Evolutionary conservation across 2,888 invertebrate genomes (phyloP).

Genomic region (Fragum sueziense): DNA sequence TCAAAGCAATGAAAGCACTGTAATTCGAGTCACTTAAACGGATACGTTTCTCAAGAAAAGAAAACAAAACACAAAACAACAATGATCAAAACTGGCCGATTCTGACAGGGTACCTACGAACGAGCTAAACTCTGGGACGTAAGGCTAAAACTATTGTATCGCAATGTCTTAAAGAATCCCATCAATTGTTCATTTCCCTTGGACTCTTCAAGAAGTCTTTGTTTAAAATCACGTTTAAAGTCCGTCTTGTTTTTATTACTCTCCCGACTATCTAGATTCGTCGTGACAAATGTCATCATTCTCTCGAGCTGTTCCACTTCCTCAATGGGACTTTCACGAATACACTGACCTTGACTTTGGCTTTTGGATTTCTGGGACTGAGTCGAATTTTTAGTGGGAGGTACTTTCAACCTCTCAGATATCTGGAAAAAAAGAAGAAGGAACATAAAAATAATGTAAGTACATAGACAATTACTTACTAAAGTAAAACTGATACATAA

Average conservation of each 20-base stretch:
- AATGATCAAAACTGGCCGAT: too few species aligned
- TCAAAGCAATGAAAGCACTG: too few species aligned
- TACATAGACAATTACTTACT: not conserved
- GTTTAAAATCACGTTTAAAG: conserved; percentile 24
- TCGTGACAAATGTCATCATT: conserved; percentile 46
- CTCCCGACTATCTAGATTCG: conserved; percentile 20
- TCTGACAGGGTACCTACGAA: too few species aligned
- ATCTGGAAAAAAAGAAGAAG: not conserved
- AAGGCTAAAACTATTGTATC: conserved; percentile 25
- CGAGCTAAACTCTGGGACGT: conserved; percentile 27
- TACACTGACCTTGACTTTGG: not conserved
- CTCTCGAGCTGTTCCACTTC: conserved; percentile 42
- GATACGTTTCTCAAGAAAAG: too few species aligned
- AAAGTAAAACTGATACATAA: not conserved
- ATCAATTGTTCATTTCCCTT: conserved; percentile 34
- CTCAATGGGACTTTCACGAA: not conserved
- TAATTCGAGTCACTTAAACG: too few species aligned
- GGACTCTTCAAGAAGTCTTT: conserved; percentile 33
- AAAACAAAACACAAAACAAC: too few species aligned
- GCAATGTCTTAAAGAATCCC: conserved; percentile 35
- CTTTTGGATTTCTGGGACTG: not conserved
- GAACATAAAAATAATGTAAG: too few species aligned
- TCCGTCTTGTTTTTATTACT: conserved; percentile 32
- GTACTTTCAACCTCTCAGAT: not conserved
- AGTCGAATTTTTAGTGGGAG: not conserved